Conservation (phyloP, 2,113 vertebrate genomes). For the Sapajus apella region DNA sequence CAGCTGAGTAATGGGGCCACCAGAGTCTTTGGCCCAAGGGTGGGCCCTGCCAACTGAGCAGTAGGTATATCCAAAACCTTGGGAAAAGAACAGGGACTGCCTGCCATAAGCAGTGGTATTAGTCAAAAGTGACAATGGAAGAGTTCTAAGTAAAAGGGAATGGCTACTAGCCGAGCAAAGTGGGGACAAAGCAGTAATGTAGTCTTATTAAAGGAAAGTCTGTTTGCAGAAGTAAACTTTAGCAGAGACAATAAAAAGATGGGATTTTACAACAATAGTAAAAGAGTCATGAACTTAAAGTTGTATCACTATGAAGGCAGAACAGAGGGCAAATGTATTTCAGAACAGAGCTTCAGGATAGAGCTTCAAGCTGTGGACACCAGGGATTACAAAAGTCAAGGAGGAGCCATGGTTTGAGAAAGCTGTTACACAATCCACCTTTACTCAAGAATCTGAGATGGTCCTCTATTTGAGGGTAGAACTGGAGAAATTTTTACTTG, state of each 20-base stretch:
- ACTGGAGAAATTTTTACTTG: not conserved
- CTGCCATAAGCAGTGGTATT: not conserved
- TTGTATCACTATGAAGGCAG: not conserved
- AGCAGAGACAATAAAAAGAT: not conserved
- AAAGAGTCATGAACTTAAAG: not conserved
- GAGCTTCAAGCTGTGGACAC: not conserved
- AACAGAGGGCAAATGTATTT: not conserved
- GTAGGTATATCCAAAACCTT: not conserved
- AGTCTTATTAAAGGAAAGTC: not conserved
- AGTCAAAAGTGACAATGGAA: not conserved
- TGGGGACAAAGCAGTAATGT: not conserved
- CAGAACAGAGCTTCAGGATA: not conserved
- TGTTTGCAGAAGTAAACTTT: conserved; percentile 7
- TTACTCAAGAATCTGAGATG: not conserved
- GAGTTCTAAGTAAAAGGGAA: not conserved
- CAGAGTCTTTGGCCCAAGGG: not conserved
- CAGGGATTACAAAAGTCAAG: not conserved
- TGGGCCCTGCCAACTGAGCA: not conserved
- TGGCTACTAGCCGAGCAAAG: not conserved
- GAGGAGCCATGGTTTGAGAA: not conserved
- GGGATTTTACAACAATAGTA: not conserved
- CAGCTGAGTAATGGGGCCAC: not conserved
- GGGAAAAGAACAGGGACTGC: not conserved
- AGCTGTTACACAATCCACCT: not conserved
- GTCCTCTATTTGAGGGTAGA: not conserved